Evolutionary conservation across 2,113 vertebrate genomes (phyloP).

Genomic region (Capreolus pygargus): DNA sequence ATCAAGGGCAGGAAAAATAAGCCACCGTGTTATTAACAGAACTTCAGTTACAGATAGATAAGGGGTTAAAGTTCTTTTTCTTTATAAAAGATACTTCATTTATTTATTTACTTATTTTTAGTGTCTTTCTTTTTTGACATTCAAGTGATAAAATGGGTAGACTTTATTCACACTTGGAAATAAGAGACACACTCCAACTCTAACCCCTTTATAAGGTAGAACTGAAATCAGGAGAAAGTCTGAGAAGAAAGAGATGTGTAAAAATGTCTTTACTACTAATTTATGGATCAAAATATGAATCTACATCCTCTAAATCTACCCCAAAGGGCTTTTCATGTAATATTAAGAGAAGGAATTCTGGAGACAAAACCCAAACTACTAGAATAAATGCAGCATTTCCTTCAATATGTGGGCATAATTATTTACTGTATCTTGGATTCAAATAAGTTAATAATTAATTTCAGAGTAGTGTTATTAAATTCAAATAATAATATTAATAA

Average conservation of each 20-base stretch:
- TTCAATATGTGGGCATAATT: neutral
- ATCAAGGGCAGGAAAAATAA: neutral
- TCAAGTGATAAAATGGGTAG: neutral
- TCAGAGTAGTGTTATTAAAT: neutral
- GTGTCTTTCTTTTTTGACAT: neutral
- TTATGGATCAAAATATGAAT: neutral
- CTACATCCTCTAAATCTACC: neutral
- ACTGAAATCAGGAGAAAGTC: neutral
- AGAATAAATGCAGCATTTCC: neutral
- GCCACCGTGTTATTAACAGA: neutral
- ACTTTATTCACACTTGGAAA: neutral
- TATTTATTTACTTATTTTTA: neutral
- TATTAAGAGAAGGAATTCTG: neutral
- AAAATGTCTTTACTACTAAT: neutral
- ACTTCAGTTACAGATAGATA: neutral
- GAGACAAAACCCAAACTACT: neutral
- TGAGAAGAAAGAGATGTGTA: neutral
- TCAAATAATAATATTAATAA: neutral
- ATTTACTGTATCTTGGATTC: neutral
- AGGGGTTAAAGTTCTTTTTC: neutral
- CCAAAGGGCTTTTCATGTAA: neutral
- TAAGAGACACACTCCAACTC: neutral
- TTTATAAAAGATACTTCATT: neutral
- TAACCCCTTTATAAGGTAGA: neutral
- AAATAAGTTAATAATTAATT: neutral